Percentiles rank a stretch among this genome's conserved stretches.
Conservation (phyloP, 2,113 vertebrate genomes). For the Bothrops jararaca region DNA sequence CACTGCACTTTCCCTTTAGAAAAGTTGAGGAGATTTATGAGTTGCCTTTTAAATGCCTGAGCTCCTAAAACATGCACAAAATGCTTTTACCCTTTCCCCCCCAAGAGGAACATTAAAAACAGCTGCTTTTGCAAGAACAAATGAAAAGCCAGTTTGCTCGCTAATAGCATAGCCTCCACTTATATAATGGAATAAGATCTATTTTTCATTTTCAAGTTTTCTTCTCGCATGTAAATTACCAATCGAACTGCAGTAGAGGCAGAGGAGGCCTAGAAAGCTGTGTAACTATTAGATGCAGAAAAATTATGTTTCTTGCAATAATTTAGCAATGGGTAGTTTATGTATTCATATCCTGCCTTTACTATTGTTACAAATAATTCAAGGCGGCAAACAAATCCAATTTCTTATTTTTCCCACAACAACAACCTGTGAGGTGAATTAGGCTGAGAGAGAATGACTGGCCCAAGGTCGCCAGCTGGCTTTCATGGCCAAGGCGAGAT, state of each 20-base stretch:
- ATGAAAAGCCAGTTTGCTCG: slow-evolving; percentile 36
- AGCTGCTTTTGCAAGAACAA: slow-evolving; percentile 46
- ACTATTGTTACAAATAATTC: not conserved
- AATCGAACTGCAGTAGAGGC: not conserved
- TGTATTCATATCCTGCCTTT: not conserved
- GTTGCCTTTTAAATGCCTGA: slow-evolving; percentile 53
- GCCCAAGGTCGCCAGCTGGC: not conserved
- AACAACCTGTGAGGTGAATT: not conserved
- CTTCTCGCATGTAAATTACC: not conserved
- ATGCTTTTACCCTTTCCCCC: slow-evolving; percentile 19
- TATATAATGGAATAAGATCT: slow-evolving; percentile 2
- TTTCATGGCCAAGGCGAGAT: not conserved
- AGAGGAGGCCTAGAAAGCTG: not conserved
- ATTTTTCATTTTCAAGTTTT: slow-evolving; percentile 17
- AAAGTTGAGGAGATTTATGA: slow-evolving; percentile 64
- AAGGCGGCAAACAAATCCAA: not conserved
- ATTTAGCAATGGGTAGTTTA: not conserved
- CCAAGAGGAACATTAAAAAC: slow-evolving; percentile 58
- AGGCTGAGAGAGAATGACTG: not conserved
- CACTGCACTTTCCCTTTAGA: slow-evolving; percentile 63
- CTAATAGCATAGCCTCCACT: slow-evolving; percentile 19
- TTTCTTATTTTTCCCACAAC: not conserved
- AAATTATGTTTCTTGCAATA: slow-evolving; percentile 22
- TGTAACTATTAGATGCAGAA: not conserved
- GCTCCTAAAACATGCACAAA: slow-evolving; percentile 46